phyloP scores from a whole-genome alignment of 2,888 invertebrate genomes.

The Leptopilina syphax region DNA sequence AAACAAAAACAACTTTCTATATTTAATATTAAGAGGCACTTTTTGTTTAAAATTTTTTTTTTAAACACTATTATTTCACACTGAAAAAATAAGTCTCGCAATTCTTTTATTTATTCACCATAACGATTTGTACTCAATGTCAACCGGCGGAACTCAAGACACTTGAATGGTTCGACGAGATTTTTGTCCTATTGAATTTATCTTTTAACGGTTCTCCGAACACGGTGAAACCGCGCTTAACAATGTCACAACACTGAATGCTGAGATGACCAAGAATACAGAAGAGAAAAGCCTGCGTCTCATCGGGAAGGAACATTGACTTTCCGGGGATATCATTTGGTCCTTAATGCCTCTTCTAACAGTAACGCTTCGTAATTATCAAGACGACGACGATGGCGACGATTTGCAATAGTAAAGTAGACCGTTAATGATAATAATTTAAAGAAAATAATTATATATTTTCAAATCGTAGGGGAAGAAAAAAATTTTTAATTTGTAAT shows the following conservation, averaged over 20 bases:
- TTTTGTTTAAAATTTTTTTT: neutral
- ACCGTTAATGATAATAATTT: conserved; percentile 17
- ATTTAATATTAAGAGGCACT: neutral
- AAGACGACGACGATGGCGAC: conserved; percentile 7
- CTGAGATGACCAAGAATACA: conserved; percentile 55
- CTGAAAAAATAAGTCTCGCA: neutral
- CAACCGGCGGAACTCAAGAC: conserved; percentile 26
- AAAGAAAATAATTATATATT: neutral
- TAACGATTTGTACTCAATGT: conserved; percentile 36
- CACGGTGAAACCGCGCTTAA: conserved; percentile 56
- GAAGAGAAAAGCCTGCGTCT: conserved; percentile 35
- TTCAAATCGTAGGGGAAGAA: neutral
- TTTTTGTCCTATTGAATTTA: conserved; percentile 20
- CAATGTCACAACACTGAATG: conserved; percentile 62
- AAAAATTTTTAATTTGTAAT: neutral
- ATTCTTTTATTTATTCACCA: conserved; percentile 19
- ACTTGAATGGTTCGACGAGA: conserved; percentile 35
- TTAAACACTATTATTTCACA: neutral
- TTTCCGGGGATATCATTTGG: conserved; percentile 49
- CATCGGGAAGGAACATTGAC: conserved; percentile 51
- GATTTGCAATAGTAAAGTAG: conserved; percentile 36
- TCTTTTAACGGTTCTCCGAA: conserved; percentile 26
- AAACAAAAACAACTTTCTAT: no score
- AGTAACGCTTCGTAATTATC: conserved; percentile 42
- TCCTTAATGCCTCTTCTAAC: conserved; percentile 12